These are phyloP conservation scores for Drosophila micromelanica DNA, from an alignment of 1,140 invertebrate species.

Conservation along the genomic window DNA sequence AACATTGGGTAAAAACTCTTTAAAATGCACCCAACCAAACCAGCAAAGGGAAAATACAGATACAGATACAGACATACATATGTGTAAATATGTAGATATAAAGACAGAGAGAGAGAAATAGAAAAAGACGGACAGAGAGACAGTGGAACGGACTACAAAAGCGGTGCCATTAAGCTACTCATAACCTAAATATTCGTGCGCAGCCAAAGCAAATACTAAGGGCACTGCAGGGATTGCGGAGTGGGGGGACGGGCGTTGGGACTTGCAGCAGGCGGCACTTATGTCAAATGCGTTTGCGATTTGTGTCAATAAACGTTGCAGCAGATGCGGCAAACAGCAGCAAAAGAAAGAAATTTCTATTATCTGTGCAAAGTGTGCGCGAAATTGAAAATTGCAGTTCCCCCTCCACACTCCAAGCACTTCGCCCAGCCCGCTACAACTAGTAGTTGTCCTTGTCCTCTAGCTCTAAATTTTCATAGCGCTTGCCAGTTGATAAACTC, in stretches of 20 bases:
- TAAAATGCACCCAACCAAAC: slow-evolving; percentile 21
- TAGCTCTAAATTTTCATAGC: slow-evolving; percentile 77
- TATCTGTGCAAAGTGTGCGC: slow-evolving; percentile 81
- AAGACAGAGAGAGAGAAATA: not conserved
- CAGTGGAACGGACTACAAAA: slow-evolving; percentile 37
- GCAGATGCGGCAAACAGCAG: slow-evolving; percentile 34
- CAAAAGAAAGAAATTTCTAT: slow-evolving; percentile 77
- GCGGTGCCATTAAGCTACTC: slow-evolving; percentile 75
- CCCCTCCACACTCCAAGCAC: not conserved
- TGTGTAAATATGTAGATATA: no score
- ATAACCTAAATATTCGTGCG: slow-evolving; percentile 70
- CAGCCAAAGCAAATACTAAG: not conserved
- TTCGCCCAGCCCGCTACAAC: not conserved
- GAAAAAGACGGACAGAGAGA: not conserved
- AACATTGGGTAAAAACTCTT: slow-evolving; percentile 12
- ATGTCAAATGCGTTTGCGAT: slow-evolving; percentile 81
- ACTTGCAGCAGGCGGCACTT: slow-evolving; percentile 58
- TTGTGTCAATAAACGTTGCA: slow-evolving; percentile 76
- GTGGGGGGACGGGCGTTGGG: not conserved
- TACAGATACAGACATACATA: no score
- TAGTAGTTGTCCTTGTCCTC: slow-evolving; percentile 21
- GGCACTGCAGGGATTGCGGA: slow-evolving; percentile 3
- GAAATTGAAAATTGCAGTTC: slow-evolving; percentile 76
- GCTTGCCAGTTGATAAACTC: slow-evolving; percentile 75
- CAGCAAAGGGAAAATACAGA: slow-evolving; percentile 7